Percentiles rank a stretch among this genome's conserved stretches.
Conservation (phyloP, 2,113 vertebrate genomes). For the Anser brachyrhynchus region DNA sequence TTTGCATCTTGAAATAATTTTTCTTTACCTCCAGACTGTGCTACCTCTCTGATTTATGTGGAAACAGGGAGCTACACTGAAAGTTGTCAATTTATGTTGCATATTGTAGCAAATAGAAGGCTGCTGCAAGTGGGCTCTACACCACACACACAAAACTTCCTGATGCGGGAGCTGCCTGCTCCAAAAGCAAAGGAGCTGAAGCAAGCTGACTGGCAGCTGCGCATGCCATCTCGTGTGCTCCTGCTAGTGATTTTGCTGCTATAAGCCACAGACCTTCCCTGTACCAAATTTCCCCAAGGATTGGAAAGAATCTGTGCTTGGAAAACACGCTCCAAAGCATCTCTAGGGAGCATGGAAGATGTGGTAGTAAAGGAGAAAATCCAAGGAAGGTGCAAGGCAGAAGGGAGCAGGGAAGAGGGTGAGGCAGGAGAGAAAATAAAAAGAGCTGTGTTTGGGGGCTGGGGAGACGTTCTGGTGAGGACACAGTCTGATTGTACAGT, state of each 20-base stretch:
- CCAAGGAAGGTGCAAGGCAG: background rate
- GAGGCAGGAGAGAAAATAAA: background rate
- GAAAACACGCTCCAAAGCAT: background rate
- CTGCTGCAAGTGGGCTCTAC: background rate
- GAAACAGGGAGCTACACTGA: background rate
- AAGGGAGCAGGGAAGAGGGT: background rate
- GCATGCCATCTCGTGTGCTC: background rate
- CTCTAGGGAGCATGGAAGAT: background rate
- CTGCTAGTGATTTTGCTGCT: conserved; percentile 3
- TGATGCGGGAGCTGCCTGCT: background rate
- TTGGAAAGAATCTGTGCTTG: background rate
- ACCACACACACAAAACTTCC: background rate
- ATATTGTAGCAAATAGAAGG: background rate
- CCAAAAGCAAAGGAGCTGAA: background rate
- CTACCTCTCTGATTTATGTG: background rate
- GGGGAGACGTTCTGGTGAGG: background rate
- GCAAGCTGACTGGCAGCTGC: background rate
- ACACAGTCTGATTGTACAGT: background rate
- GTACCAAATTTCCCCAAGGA: conserved; percentile 27
- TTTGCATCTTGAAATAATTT: conserved; percentile 50
- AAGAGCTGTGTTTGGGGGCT: background rate
- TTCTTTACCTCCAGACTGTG: conserved; percentile 1
- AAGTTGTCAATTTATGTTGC: background rate
- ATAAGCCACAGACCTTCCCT: background rate
- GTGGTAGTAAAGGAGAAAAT: background rate